These are phyloP conservation scores for Craniophora ligustri DNA, from an alignment of 2,888 invertebrate species.

Conservation along the genomic window DNA sequence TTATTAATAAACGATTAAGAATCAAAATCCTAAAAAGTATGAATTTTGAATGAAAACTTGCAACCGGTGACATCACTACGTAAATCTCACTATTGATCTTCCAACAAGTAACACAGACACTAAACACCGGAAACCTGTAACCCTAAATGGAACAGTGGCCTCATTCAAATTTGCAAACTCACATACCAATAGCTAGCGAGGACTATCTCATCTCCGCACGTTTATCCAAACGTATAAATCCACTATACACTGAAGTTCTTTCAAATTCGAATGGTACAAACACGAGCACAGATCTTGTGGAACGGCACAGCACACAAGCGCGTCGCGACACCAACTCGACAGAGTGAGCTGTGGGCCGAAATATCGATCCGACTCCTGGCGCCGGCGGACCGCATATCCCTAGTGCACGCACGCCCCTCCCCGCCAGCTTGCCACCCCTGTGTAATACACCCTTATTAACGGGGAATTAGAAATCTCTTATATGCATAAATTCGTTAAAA, in stretches of 20 bases:
- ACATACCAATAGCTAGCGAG: slow-evolving; percentile 71
- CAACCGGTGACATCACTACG: slow-evolving; percentile 71
- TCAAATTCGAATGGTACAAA: slow-evolving; percentile 54
- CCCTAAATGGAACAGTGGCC: slow-evolving; percentile 38
- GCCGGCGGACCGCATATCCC: slow-evolving; percentile 86
- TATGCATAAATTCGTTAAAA: slow-evolving; percentile 14
- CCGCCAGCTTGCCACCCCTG: slow-evolving; percentile 71
- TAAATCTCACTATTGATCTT: slow-evolving; percentile 74
- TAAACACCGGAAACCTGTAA: slow-evolving; percentile 61
- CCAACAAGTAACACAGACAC: slow-evolving; percentile 54
- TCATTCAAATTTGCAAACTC: slow-evolving; percentile 35
- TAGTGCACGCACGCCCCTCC: slow-evolving; percentile 83
- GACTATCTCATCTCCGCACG: slow-evolving; percentile 80
- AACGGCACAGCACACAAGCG: slow-evolving; percentile 69
- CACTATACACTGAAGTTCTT: slow-evolving; percentile 69
- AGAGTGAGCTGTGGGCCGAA: slow-evolving; percentile 74
- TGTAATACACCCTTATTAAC: slow-evolving; percentile 64
- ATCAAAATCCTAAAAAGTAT: slow-evolving; percentile 21
- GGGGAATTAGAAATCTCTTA: slow-evolving; percentile 55
- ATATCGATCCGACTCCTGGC: slow-evolving; percentile 85
- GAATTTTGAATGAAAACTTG: slow-evolving; percentile 43
- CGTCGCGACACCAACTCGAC: slow-evolving; percentile 73
- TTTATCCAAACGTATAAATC: slow-evolving; percentile 66
- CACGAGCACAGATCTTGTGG: slow-evolving; percentile 60
- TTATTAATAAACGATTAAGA: no score